Base-by-base conservation (phyloP, 23 tunicate genomes). In the Ascidia mentula region DNA sequence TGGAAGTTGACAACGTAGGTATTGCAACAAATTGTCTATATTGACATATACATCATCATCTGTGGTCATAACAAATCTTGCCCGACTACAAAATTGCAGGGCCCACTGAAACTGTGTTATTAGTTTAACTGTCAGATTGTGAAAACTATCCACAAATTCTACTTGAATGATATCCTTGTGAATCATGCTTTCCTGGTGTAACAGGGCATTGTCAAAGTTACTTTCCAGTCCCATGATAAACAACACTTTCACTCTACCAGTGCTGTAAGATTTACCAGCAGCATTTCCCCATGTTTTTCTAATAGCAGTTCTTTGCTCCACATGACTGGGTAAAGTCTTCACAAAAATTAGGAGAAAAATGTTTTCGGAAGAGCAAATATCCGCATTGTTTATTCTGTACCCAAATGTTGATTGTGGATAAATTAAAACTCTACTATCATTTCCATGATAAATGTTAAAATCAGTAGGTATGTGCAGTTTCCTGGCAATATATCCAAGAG, bases 21-120 rank as follows among this genome's bases (percentile, higher is more conserved):
- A 83, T 18, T 38, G 26, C 26, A 89, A 32, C 32, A 89, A 38
- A 32, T 83, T 83, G 77, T 32, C 32, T 0, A 74, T 59, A 83
- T 83, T 70, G 12, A 89, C 80, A 79, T 77, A 89, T 8, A 89
- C 80, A 83, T 89, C 94, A 38, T 83, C 87, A 83, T 89, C 94
- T 18, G 94, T 78, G 32, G 88, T 89, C 94, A 89, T 89, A 34
- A 88, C 84, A 73, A 76, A 89, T 65, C 45, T 73, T 1, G 94
- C 88, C 13, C 33, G 37, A 6, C 59, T 36, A 70, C 94, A 89
- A 89, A 46, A 89, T 40, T 71, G 31, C 3, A 59, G 22, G 33
- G 76, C 74, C 94, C 94, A 89, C 69, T 89, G 83, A n/a, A 82
- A 46, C 73, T 89, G 94, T n/a, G 81, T 42, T 5, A 89, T 37